phyloP scores from a whole-genome alignment of 1,140 invertebrate genomes.

The Lucilia sericata region DNA sequence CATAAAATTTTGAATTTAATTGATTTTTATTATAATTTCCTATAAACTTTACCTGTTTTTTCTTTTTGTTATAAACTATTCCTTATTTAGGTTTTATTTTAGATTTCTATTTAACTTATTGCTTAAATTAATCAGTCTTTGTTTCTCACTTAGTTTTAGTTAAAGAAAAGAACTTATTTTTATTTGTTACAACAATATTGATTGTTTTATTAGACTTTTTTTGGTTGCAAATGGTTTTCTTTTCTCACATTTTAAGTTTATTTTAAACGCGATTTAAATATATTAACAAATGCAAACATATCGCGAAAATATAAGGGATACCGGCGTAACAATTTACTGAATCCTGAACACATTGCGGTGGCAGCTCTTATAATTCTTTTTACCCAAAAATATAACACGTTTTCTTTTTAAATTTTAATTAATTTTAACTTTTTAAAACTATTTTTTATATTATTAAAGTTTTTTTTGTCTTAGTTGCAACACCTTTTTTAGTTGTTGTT shows the following conservation, averaged over 20 bases:
- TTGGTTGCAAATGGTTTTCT: neutral
- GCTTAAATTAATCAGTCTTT: neutral
- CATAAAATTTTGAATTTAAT: neutral
- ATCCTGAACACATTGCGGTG: constrained; percentile 62
- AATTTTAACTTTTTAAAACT: neutral
- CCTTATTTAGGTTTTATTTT: neutral
- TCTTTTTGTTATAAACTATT: neutral
- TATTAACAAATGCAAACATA: constrained; percentile 65
- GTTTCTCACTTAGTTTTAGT: neutral
- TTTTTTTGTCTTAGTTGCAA: neutral
- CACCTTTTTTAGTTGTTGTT: constrained; percentile 32
- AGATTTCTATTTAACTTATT: neutral
- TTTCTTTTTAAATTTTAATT: neutral
- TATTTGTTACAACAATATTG: neutral
- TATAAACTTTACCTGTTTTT: neutral
- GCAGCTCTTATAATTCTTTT: neutral
- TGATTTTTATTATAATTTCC: neutral
- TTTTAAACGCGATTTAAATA: constrained; percentile 67
- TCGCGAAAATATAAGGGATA: constrained; percentile 65
- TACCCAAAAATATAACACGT: no score
- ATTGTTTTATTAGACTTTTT: constrained; percentile 26
- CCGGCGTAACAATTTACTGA: constrained; percentile 57
- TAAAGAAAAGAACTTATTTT: neutral
- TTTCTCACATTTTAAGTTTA: constrained; percentile 16
- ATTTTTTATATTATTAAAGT: neutral